Conservation (phyloP, 2,888 invertebrate species). For the Alitta virens region DNA sequence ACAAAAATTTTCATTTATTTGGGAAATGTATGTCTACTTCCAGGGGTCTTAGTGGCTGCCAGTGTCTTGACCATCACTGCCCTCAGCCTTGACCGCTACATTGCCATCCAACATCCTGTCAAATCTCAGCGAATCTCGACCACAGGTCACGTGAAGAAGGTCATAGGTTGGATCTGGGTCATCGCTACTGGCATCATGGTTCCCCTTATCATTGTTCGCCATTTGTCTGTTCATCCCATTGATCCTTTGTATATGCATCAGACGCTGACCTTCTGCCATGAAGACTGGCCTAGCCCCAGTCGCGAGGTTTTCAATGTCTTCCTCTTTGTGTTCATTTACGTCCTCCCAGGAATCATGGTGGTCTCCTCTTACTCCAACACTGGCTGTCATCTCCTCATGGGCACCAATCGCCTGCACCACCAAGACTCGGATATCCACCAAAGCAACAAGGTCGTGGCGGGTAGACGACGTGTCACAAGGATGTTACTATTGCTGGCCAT, state of each 20-base stretch:
- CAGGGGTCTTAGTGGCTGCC: conserved; percentile 66
- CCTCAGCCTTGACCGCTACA: conserved; percentile 72
- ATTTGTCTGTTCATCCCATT: conserved; percentile 69
- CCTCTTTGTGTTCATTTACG: conserved; percentile 74
- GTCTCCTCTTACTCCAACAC: conserved; percentile 51
- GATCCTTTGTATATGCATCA: conserved; percentile 60
- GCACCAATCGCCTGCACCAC: conserved; percentile 36
- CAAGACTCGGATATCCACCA: conserved; percentile 35
- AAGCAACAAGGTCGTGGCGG: conserved; percentile 16
- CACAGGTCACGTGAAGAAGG: conserved; percentile 65
- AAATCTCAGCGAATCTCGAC: conserved; percentile 72
- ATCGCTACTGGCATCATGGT: conserved; percentile 11
- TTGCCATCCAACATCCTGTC: conserved; percentile 73
- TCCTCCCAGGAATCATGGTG: conserved; percentile 66
- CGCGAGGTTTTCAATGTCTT: conserved; percentile 66
- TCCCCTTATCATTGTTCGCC: conserved; percentile 29
- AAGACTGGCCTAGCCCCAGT: conserved; percentile 35
- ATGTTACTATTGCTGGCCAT: conserved; percentile 72
- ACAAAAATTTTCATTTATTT: too few relatives aligned
- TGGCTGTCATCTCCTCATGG: conserved; percentile 59
- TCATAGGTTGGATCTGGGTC: conserved; percentile 58
- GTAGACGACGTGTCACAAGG: conserved; percentile 69
- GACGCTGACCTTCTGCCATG: conserved; percentile 38
- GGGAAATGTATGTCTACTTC: too few relatives aligned
- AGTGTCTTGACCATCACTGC: conserved; percentile 79